Conservation (phyloP, 2,888 invertebrate genomes). For the Tipula helvola region DNA sequence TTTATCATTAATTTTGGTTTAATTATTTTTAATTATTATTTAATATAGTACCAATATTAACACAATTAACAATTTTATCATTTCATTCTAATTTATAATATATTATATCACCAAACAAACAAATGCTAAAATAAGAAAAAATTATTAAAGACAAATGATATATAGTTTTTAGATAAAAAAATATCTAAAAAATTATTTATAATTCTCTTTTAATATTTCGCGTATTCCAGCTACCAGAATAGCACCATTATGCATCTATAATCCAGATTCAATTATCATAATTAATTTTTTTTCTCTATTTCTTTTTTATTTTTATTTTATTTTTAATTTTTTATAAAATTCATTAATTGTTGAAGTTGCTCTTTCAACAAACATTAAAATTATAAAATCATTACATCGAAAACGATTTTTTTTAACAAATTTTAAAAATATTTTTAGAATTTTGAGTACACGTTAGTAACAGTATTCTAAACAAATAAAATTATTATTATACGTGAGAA, state of each 20-base stretch:
- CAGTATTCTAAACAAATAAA: neutral
- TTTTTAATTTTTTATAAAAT: neutral
- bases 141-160: neutral
- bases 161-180: neutral
- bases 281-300: neutral
- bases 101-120: neutral
- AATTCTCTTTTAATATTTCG: conserved; percentile 15
- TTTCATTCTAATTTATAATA: neutral
- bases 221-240: conserved; percentile 33
- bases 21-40: neutral
- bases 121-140: neutral
- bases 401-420: neutral
- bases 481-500: neutral
- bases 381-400: neutral
- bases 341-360: neutral
- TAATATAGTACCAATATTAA: neutral
- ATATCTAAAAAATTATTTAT: conserved; percentile 19
- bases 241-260: conserved; percentile 38
- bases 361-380: neutral
- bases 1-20: neutral
- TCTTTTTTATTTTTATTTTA: neutral
- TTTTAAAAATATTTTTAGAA: neutral
- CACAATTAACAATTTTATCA: neutral
- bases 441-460: neutral
- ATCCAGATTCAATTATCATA: conserved; percentile 15